A percentile compares a stretch with the other conserved stretches of the same genome.
Evolutionary conservation across 2,888 invertebrate species (phyloP).

Genomic region (Cryptocheilus praepositus): DNA sequence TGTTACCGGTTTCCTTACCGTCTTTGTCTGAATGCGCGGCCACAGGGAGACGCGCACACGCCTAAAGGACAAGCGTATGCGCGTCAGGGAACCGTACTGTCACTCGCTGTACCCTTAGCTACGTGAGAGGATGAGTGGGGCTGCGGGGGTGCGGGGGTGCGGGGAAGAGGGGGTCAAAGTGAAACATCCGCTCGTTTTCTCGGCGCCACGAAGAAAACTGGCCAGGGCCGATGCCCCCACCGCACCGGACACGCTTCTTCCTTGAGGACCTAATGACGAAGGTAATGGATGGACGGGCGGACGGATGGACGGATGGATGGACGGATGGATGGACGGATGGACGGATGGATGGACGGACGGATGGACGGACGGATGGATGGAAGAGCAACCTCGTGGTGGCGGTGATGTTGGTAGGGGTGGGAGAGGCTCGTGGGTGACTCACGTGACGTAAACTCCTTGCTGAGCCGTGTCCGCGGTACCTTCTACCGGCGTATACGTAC

Average conservation of each 20-base stretch:
- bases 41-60: too few relatives aligned
- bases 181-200: slow-evolving; percentile 29
- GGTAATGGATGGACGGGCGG: slow-evolving; percentile 19
- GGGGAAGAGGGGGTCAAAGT: neutral
- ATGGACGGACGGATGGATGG: neutral
- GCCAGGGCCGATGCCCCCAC: slow-evolving; percentile 2
- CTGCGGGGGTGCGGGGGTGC: too few relatives aligned
- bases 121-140: too few relatives aligned
- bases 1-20: slow-evolving; percentile 9
- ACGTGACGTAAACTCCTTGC: neutral
- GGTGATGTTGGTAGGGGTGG: neutral
- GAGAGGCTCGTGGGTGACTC: slow-evolving; percentile 5
- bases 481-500: neutral
- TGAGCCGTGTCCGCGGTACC: neutral
- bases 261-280: slow-evolving; percentile 32
- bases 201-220: slow-evolving; percentile 20
- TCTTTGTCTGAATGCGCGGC: slow-evolving; percentile 2
- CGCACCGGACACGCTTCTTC: slow-evolving; percentile 6
- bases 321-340: slow-evolving; percentile 4
- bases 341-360: neutral
- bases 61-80: too few relatives aligned
- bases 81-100: too few relatives aligned
- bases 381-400: too few relatives aligned
- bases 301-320: slow-evolving; percentile 10
- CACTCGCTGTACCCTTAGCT: too few relatives aligned